Conservation (phyloP, 2,113 vertebrate genomes). For the Trinectes maculatus region DNA sequence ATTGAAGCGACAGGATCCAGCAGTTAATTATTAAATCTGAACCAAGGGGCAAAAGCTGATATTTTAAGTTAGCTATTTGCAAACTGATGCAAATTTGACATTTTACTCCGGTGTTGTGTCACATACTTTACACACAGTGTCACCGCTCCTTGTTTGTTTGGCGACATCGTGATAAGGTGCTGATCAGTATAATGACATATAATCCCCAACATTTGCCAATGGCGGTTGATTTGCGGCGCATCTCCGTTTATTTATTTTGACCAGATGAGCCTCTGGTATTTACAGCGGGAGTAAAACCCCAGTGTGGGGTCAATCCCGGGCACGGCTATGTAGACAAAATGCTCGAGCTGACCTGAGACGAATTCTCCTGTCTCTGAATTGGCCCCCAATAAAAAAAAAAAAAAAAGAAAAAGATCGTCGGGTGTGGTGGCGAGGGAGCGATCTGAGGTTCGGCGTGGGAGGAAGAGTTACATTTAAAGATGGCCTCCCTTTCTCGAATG, state of each 20-base stretch:
- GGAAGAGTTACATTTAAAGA: constrained; percentile 28
- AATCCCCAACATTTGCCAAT: constrained; percentile 66
- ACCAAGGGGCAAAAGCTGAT: not conserved
- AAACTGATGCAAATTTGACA: not conserved
- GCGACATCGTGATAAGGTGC: constrained; percentile 9
- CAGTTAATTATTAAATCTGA: not conserved
- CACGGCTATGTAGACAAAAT: constrained; percentile 72
- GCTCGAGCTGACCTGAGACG: constrained; percentile 71
- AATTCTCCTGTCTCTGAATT: constrained; percentile 68
- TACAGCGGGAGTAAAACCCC: constrained; percentile 77
- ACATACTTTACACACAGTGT: not conserved
- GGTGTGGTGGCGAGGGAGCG: constrained; percentile 34
- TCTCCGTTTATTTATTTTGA: constrained; percentile 79
- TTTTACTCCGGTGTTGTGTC: not conserved
- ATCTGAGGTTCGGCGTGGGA: constrained; percentile 17
- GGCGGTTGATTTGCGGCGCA: constrained; percentile 65
- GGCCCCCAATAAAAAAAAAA: constrained; percentile 76
- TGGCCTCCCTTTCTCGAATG: not conserved
- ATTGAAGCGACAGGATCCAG: too few species aligned
- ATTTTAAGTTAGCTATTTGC: not conserved
- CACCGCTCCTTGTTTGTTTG: not conserved
- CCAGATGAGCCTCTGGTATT: constrained; percentile 82
- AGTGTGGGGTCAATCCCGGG: constrained; percentile 73
- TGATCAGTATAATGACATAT: constrained; percentile 42
- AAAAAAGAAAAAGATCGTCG: constrained; percentile 75